Evolutionary conservation across 2,797 vertebrate species (phyloP).

Genomic region (Parambassis ranga): DNA sequence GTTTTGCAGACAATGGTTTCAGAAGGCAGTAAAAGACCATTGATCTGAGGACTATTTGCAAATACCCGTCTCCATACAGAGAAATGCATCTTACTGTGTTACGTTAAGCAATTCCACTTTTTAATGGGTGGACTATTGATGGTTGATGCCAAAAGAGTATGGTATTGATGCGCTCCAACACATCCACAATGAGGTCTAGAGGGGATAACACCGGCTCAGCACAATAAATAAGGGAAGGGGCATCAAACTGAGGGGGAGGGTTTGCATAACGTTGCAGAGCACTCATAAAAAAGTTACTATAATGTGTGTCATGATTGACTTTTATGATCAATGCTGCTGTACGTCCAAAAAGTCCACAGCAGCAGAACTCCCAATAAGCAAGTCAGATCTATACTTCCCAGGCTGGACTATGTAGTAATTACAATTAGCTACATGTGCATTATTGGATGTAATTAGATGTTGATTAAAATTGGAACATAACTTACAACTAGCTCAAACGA

Average conservation of each 20-base stretch:
- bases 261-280: constrained; percentile 53
- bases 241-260: constrained; percentile 56
- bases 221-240: constrained; percentile 69
- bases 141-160: constrained; percentile 72
- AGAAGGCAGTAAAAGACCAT: constrained; percentile 75
- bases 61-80: constrained; percentile 62
- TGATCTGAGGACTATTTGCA: constrained; percentile 75
- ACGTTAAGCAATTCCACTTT: constrained; percentile 76
- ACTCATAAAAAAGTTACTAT: constrained; percentile 74
- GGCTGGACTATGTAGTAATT: constrained; percentile 60
- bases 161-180: constrained; percentile 69
- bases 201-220: constrained; percentile 72
- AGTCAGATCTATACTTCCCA: constrained; percentile 62
- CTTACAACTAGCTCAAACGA: constrained; percentile 37
- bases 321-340: constrained; percentile 71
- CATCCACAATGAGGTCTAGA: constrained; percentile 74
- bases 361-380: constrained; percentile 34
- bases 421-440: constrained; percentile 71
- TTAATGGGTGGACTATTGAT: constrained; percentile 78
- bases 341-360: constrained; percentile 42
- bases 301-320: constrained; percentile 74
- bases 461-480: constrained; percentile 72
- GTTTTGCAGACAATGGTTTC: constrained; percentile 77
- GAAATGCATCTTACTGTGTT: constrained; percentile 74
- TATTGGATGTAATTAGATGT: constrained; percentile 74